These are phyloP conservation scores for Harpalus rubripes DNA, from an alignment of 2,888 invertebrate species.

Conservation along the genomic window DNA sequence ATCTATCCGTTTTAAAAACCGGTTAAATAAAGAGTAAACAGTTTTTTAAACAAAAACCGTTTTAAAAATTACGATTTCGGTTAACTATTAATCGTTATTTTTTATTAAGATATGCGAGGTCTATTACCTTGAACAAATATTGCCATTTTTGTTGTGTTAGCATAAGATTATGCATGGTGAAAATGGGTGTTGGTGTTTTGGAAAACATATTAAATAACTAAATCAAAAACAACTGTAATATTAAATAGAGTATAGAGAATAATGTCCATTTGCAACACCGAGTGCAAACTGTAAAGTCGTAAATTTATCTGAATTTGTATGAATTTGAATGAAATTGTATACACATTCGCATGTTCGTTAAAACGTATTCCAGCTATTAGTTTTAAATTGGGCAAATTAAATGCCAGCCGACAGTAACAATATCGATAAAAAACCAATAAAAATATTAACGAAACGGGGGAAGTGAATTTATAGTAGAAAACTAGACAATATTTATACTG, in stretches of 20 bases:
- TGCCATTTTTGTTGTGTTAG: no score
- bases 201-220: neutral
- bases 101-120: no score
- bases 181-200: neutral
- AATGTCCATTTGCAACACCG: neutral
- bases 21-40: no score
- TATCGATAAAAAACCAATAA: slow-evolving; percentile 33
- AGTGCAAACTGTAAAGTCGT: neutral
- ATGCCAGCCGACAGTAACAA: slow-evolving; percentile 4
- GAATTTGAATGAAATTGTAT: slow-evolving; percentile 26
- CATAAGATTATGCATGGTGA: neutral
- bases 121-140: no score
- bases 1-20: no score
- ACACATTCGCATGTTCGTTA: slow-evolving; percentile 23
- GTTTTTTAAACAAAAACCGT: no score
- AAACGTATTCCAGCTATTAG: slow-evolving; percentile 23
- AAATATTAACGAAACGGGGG: slow-evolving; percentile 11
- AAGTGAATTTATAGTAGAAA: slow-evolving; percentile 19
- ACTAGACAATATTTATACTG: slow-evolving; percentile 21
- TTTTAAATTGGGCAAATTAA: slow-evolving; percentile 33
- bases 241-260: slow-evolving; percentile 69
- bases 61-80: no score
- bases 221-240: slow-evolving; percentile 69
- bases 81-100: no score
- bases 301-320: slow-evolving; percentile 29